phyloP scores from a whole-genome alignment of 1,140 invertebrate species.

The Trachelipus rathkii region DNA sequence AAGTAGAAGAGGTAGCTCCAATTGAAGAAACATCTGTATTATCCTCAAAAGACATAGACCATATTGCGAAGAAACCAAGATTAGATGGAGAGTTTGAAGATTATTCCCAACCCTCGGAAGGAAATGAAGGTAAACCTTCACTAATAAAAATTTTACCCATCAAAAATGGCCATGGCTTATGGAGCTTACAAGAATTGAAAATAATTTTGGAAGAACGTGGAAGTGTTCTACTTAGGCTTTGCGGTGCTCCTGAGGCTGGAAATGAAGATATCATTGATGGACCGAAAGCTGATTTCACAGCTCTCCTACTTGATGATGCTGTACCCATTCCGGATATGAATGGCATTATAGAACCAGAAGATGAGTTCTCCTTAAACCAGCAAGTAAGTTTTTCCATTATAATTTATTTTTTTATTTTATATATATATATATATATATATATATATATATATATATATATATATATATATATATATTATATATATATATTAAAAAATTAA shows the following conservation, averaged over 20 bases:
- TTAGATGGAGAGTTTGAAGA: too few species aligned
- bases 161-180: constrained; percentile 1
- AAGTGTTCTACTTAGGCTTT: background rate
- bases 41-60: too few species aligned
- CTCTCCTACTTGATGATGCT: background rate
- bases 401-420: too few species aligned
- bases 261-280: constrained; percentile 1
- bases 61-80: too few species aligned
- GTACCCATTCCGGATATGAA: background rate
- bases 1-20: background rate
- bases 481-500: too few species aligned
- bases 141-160: background rate
- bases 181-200: background rate
- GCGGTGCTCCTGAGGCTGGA: background rate
- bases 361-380: background rate
- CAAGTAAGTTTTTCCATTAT: too few species aligned
- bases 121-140: background rate
- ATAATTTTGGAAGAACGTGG: background rate
- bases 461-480: too few species aligned
- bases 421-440: too few species aligned
- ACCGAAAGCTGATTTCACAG: background rate
- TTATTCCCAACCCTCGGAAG: background rate
- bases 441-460: too few species aligned
- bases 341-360: background rate
- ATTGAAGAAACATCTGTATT: background rate